Evolutionary conservation across 2,888 invertebrate species (phyloP).

Genomic region (Meteorus colon): DNA sequence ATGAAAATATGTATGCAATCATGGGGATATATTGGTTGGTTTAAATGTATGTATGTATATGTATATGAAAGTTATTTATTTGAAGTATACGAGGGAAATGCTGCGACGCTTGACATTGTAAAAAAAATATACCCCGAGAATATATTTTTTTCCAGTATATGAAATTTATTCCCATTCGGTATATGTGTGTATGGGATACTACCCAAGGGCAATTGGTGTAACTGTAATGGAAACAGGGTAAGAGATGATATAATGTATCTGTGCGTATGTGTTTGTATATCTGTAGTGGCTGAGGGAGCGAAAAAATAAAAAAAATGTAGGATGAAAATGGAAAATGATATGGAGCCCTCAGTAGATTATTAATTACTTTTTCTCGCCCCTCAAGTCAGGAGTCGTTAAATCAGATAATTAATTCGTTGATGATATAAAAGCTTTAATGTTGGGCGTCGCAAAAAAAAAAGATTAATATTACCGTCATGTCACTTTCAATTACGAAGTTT

Average conservation of each 20-base stretch:
- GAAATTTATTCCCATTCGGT: not conserved
- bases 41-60: no score
- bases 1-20: not conserved
- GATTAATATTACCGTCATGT: not conserved
- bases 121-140: not conserved
- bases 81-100: not conserved
- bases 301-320: not conserved
- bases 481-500: not conserved
- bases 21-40: not conserved
- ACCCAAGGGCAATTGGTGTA: not conserved
- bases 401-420: constrained; percentile 7
- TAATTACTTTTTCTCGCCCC: not conserved
- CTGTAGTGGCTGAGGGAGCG: no score
- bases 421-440: not conserved
- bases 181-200: not conserved
- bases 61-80: not conserved
- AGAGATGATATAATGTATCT: not conserved
- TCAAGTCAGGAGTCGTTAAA: not conserved
- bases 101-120: not conserved
- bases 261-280: not conserved
- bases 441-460: not conserved
- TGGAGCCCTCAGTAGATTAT: not conserved
- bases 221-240: not conserved
- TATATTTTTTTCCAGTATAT: not conserved
- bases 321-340: not conserved